Percentiles rank a stretch among this genome's conserved stretches.
Conservation (phyloP, 92 coral and sea anemone species). For the Blastomussa wellsi region DNA sequence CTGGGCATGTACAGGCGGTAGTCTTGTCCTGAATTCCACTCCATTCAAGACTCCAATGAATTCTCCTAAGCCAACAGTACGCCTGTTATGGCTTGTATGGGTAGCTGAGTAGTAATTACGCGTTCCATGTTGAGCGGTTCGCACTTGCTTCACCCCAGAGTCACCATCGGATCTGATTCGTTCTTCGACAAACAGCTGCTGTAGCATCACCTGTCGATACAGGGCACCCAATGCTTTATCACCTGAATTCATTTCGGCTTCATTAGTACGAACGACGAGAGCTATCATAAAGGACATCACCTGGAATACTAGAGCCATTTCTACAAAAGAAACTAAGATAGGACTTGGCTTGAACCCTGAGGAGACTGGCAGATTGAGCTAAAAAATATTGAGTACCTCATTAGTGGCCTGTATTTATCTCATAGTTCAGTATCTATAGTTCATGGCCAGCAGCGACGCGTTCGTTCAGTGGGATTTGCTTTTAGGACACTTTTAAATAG, state of each 20-base stretch:
- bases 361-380: no score
- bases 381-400: no score
- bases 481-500: no score
- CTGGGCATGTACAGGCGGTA: slow-evolving; percentile 83
- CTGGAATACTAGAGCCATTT: not conserved
- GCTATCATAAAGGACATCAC: not conserved
- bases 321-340: not conserved
- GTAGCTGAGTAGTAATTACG: slow-evolving; percentile 61
- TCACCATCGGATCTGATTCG: slow-evolving; percentile 76
- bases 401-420: no score
- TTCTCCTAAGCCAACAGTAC: slow-evolving; percentile 90
- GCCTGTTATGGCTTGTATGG: slow-evolving; percentile 53
- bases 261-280: not conserved
- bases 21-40: slow-evolving; percentile 94
- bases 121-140: slow-evolving; percentile 59
- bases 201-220: slow-evolving; percentile 76
- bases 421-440: no score
- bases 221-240: slow-evolving; percentile 57
- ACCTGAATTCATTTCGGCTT: slow-evolving; percentile 19
- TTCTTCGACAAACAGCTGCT: slow-evolving; percentile 77
- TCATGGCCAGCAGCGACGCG: no score
- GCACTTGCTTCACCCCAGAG: slow-evolving; percentile 83
- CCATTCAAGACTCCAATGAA: slow-evolving; percentile 83
- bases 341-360: no score
- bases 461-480: no score